Conservation (phyloP, 2,113 vertebrate genomes). For the Cavia porcellus region DNA sequence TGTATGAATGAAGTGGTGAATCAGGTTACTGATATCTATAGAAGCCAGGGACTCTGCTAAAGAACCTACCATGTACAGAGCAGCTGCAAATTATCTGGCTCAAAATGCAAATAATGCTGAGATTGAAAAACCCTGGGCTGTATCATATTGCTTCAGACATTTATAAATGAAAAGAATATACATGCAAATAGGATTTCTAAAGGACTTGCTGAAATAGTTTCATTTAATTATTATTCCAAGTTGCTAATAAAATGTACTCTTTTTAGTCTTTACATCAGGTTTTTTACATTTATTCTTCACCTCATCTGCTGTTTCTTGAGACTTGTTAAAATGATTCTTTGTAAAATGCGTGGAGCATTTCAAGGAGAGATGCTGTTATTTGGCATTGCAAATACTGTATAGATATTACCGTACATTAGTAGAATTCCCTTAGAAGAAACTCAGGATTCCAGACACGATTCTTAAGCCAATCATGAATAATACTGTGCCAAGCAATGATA, state of each 20-base stretch:
- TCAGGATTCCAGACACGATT: neutral
- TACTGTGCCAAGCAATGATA: neutral
- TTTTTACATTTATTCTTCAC: slow-evolving; percentile 50
- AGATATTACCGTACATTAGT: neutral
- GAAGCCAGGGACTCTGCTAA: neutral
- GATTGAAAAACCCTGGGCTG: neutral
- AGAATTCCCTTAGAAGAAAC: slow-evolving; percentile 39
- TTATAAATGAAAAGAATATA: slow-evolving; percentile 15
- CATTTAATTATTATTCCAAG: slow-evolving; percentile 50
- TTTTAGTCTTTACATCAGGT: slow-evolving; percentile 30
- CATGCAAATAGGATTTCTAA: slow-evolving; percentile 47
- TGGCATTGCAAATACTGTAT: neutral
- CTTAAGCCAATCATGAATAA: slow-evolving; percentile 46
- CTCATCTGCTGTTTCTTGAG: slow-evolving; percentile 46
- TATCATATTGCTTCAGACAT: neutral
- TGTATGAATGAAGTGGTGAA: fast-evolving
- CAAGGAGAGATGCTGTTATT: slow-evolving; percentile 52
- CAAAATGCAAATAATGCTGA: neutral
- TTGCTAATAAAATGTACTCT: slow-evolving; percentile 25
- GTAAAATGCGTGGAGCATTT: slow-evolving; percentile 20
- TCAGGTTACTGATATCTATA: neutral
- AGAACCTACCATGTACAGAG: neutral
- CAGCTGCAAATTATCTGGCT: neutral
- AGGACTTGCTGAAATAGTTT: slow-evolving; percentile 48
- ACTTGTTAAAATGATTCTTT: slow-evolving; percentile 44